A percentile compares a stretch with the other conserved stretches of the same genome.
Evolutionary conservation across 2,113 vertebrate genomes (phyloP).

Genomic region (Pterocles gutturalis): DNA sequence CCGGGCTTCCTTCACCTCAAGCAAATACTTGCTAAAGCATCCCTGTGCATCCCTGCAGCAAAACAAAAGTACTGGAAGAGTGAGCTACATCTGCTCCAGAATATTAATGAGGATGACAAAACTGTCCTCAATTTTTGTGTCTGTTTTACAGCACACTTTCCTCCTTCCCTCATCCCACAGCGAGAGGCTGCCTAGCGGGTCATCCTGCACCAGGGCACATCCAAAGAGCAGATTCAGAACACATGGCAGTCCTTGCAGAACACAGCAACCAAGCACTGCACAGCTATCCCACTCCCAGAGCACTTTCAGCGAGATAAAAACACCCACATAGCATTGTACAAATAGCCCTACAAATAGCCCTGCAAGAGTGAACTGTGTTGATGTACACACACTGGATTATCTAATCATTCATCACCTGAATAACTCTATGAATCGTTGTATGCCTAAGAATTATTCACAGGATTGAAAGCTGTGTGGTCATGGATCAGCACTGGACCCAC

Average conservation of each 20-base stretch:
- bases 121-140: not conserved
- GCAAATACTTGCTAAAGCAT: too few species aligned
- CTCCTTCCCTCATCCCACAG: not conserved
- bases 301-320: not conserved
- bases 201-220: not conserved
- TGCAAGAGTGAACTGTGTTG: not conserved
- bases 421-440: not conserved
- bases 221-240: not conserved
- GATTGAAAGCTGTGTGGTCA: not conserved
- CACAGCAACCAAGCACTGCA: not conserved
- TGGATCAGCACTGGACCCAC: not conserved
- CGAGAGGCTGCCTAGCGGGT: not conserved
- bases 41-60: not conserved
- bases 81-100: not conserved
- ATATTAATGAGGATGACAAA: not conserved
- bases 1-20: not conserved
- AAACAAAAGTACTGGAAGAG: not conserved
- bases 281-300: not conserved
- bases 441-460: not conserved
- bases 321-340: accelerated
- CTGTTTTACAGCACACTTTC: not conserved
- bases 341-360: not conserved
- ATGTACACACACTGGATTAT: not conserved
- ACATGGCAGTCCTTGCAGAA: not conserved
- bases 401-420: not conserved